Conservation (phyloP, 2,113 vertebrate genomes). For the Centropus bengalensis region DNA sequence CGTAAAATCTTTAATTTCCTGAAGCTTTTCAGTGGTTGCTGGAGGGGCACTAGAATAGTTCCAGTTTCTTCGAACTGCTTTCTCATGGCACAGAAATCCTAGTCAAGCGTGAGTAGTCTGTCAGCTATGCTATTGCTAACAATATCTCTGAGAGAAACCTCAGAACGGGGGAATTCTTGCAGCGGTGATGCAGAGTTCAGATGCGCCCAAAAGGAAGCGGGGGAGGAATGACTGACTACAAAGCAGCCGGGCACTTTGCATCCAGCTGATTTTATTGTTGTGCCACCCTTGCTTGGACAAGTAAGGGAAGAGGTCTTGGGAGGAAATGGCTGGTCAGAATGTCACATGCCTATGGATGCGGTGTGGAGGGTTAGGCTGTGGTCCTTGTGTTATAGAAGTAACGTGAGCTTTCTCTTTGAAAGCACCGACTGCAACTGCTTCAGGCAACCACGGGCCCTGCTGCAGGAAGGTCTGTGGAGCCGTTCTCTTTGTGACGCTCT, state of each 20-base stretch:
- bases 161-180: not conserved
- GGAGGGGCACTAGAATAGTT: not conserved
- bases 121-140: not conserved
- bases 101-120: not conserved
- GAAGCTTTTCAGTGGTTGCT: not conserved
- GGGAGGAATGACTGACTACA: not conserved
- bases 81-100: not conserved
- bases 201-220: not conserved
- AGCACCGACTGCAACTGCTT: not conserved
- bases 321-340: not conserved
- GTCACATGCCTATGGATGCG: not conserved
- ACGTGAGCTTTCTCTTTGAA: not conserved
- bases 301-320: not conserved
- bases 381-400: not conserved
- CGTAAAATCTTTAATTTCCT: constrained; percentile 14
- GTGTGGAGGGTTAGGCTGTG: not conserved
- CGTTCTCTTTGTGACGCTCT: not conserved
- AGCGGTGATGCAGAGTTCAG: not conserved
- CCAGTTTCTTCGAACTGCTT: not conserved
- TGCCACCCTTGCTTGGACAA: not conserved
- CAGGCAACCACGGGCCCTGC: accelerated
- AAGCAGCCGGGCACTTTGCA: not conserved
- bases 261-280: not conserved
- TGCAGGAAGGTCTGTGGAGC: not conserved
- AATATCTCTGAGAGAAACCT: not conserved